These are phyloP conservation scores for Myrmecobius fasciatus DNA, from an alignment of 2,113 vertebrate species.

Conservation along the genomic window DNA sequence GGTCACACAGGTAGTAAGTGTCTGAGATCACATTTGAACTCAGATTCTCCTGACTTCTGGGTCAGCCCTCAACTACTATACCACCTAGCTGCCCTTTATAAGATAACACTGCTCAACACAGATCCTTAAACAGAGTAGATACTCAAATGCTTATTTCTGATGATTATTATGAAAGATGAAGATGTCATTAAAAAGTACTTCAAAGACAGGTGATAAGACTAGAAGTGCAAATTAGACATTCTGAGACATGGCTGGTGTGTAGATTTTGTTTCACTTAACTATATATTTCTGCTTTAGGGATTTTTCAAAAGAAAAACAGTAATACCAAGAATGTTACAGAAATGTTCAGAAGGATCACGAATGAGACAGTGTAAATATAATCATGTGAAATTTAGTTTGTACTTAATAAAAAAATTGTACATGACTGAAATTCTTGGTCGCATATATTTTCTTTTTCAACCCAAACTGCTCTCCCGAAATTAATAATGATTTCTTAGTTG, in stretches of 20 bases:
- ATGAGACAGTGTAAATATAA: neutral
- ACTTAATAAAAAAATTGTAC: neutral
- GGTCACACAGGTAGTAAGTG: neutral
- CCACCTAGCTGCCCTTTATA: neutral
- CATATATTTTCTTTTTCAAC: neutral
- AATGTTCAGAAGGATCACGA: neutral
- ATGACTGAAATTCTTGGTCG: neutral
- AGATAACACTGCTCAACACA: neutral
- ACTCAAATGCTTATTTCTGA: neutral
- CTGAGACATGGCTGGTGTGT: neutral
- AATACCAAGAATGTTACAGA: neutral
- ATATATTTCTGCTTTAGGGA: neutral
- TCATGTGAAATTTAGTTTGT: neutral
- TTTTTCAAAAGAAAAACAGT: neutral
- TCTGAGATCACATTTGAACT: neutral
- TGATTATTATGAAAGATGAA: neutral
- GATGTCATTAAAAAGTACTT: neutral
- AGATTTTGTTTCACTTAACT: neutral
- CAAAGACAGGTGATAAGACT: neutral
- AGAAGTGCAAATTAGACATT: neutral
- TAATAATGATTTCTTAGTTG: neutral
- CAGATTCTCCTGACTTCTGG: neutral
- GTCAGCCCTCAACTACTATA: too few species aligned
- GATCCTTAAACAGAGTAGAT: neutral
- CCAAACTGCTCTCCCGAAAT: neutral